These are phyloP conservation scores for Eilema sororculum DNA, from an alignment of 2,888 invertebrate species.

Conservation along the genomic window DNA sequence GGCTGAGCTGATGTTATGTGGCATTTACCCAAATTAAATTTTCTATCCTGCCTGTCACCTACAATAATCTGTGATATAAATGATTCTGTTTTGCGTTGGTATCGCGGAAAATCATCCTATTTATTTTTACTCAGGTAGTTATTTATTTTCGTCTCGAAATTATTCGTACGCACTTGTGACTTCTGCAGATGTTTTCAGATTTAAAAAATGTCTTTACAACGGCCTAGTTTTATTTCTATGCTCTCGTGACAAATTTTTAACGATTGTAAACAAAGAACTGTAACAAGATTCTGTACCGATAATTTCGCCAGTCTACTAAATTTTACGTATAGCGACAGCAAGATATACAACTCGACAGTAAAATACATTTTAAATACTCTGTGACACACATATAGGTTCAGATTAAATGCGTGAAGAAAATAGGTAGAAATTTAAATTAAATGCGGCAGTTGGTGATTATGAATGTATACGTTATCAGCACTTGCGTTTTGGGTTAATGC, in stretches of 20 bases:
- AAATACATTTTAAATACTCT: constrained; percentile 9
- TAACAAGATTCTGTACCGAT: constrained; percentile 10
- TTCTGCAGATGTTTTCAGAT: background rate
- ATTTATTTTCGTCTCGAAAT: constrained; percentile 21
- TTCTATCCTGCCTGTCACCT: constrained; percentile 41
- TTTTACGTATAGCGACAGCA: constrained; percentile 24
- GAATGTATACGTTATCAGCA: constrained; percentile 21
- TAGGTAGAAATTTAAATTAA: constrained; percentile 4
- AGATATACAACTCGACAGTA: constrained; percentile 13
- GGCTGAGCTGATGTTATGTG: constrained; percentile 42
- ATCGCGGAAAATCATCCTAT: constrained; percentile 48
- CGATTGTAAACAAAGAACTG: constrained; percentile 23
- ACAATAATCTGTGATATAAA: constrained; percentile 40
- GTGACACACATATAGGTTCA: constrained; percentile 12
- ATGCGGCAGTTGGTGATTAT: constrained; percentile 26
- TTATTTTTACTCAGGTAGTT: constrained; percentile 32
- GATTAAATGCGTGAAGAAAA: constrained; percentile 4
- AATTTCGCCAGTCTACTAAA: background rate
- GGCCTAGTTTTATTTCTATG: constrained; percentile 9
- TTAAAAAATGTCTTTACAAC: background rate
- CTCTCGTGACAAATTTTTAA: constrained; percentile 1
- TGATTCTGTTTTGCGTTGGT: constrained; percentile 24
- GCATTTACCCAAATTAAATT: constrained; percentile 51
- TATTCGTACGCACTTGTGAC: constrained; percentile 11
- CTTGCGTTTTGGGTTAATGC: constrained; percentile 33